These are phyloP conservation scores for Dendroctonus ponderosae DNA, from an alignment of 1,140 invertebrate species.

Conservation along the genomic window DNA sequence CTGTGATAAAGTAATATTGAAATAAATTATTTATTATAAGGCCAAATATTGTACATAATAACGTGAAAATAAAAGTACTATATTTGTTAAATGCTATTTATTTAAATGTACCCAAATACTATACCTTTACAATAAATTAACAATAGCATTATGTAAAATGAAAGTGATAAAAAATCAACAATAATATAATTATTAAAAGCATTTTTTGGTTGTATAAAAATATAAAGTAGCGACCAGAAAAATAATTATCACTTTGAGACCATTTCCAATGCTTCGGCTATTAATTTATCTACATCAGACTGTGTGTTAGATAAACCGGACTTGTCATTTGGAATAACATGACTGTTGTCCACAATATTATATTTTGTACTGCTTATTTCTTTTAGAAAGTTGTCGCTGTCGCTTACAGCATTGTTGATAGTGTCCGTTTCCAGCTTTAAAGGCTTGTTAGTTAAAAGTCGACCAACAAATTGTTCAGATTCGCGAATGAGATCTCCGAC, in stretches of 20 bases:
- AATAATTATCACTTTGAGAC: background rate
- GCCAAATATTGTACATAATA: no score
- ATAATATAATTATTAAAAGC: background rate
- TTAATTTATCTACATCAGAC: constrained; percentile 11
- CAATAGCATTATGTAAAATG: background rate
- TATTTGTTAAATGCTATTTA: no score
- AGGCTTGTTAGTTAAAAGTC: no score
- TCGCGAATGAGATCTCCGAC: background rate
- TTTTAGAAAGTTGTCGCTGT: constrained; percentile 12
- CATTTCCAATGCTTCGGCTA: constrained; percentile 21
- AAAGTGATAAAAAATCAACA: background rate
- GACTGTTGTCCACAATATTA: background rate
- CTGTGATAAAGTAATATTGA: constrained; percentile 1
- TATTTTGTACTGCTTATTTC: constrained; percentile 1
- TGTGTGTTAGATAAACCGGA: background rate
- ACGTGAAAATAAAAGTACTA: no score
- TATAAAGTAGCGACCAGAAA: no score
- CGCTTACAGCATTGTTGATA: background rate
- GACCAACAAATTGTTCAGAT: no score
- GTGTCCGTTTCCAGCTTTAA: no score
- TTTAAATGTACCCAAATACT: no score
- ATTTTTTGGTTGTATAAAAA: no score
- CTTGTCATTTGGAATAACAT: background rate
- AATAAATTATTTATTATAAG: no score
- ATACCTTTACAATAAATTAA: no score